Percentiles rank a stretch among this genome's conserved stretches.
These are phyloP conservation scores for Acanthurus tractus DNA, from an alignment of 2,797 vertebrate species.

Conservation along the genomic window DNA sequence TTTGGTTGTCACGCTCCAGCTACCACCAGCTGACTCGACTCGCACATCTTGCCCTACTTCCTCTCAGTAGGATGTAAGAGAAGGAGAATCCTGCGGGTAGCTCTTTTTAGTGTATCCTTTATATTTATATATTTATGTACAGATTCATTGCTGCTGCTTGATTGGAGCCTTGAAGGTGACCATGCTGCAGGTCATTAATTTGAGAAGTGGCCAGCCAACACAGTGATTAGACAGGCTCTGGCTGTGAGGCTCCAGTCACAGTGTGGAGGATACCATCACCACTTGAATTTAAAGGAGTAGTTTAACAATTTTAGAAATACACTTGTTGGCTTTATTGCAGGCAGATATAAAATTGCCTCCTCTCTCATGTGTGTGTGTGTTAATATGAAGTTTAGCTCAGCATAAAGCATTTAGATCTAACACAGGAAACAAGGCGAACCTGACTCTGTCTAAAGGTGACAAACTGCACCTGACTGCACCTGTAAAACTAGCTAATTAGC, in stretches of 20 bases:
- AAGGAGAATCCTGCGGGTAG: background rate
- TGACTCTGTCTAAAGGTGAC: background rate
- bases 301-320: background rate
- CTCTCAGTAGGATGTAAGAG: conserved; percentile 4
- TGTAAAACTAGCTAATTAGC: background rate
- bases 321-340: background rate
- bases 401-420: background rate
- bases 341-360: background rate
- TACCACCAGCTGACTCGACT: conserved; percentile 31
- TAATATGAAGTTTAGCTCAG: background rate
- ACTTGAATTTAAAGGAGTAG: background rate
- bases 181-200: conserved; percentile 3
- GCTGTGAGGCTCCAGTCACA: background rate
- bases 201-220: background rate
- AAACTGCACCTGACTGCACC: background rate
- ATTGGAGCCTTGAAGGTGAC: background rate
- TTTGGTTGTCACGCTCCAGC: conserved; percentile 1
- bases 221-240: background rate
- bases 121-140: too few relatives aligned
- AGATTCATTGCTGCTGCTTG: background rate
- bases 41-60: conserved; percentile 28
- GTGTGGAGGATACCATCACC: too few relatives aligned
- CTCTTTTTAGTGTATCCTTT: background rate
- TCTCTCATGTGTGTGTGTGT: too few relatives aligned
- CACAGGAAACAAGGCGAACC: background rate